Evolutionary conservation across 2,113 vertebrate species (phyloP), one percentile per base, ranked within the genome.

Genomic region (Hipposideros armiger): DNA sequence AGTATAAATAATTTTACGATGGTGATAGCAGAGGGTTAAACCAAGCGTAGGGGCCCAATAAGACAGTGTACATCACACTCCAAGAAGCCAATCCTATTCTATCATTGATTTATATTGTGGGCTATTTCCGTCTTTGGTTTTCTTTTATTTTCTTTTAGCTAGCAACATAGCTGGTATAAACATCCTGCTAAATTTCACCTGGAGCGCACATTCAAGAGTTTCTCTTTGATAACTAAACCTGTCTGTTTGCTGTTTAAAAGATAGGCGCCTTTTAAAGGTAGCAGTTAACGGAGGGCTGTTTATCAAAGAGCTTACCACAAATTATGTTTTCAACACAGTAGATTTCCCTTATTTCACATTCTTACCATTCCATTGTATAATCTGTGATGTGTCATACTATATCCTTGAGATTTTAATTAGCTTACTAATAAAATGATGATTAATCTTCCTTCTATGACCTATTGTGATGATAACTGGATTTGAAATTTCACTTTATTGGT

Each of bases 21-120:
- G 5, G 9, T 72, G 17, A 20, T 15, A 73, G 2, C 1, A 73
- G 5, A 83, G 19, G 8, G 40, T 30, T 73, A 88, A 80, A 67
- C 6, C 2, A 36, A 83, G 42, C 28, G 11, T 0, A 77, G 11
- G 5, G 28, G 8, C 3, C 15, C 4, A 22, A 1, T 52, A 45
- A 42, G 0, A 60, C 17, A 11, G 0, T 16, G 80, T 7, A 64
- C 6, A 11, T 67, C 62, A 28, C 22, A 60, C 28, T 8, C 26
- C 15, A 2, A 36, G 24, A 91, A 92, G 26, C 8, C 15, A 66
- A 19, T 9, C 7, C 2, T 67, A 78, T 83, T 90, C 50, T 50
- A n/a, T 62, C 42, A 73, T 5, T 69, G 16, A 73, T 67, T 87
- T 47, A 24, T 15, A 42, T 42, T 50, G 16, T 47, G 1, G 1